Evolutionary conservation across 2,113 vertebrate species (phyloP).

Genomic region (Neogobius melanostomus): DNA sequence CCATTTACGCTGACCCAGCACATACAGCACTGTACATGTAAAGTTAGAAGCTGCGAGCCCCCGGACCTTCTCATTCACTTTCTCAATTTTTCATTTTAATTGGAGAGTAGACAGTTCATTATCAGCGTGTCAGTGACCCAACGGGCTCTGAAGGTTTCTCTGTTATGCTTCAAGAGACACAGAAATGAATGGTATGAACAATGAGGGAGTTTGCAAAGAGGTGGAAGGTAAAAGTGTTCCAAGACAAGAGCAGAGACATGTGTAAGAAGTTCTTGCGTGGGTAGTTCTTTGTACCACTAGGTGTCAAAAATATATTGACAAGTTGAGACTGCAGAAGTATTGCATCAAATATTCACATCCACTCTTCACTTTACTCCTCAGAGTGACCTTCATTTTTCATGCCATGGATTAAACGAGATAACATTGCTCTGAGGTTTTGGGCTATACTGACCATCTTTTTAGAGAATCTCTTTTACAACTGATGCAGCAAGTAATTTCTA

Average conservation of each 20-base stretch:
- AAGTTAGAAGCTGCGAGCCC: constrained; percentile 22
- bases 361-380: not conserved
- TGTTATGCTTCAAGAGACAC: constrained; percentile 59
- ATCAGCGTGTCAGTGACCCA: constrained; percentile 69
- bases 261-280: not conserved
- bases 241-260: not conserved
- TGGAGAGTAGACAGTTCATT: constrained; percentile 77
- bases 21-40: constrained; percentile 28
- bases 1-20: constrained; percentile 56
- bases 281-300: not conserved
- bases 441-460: too few relatives aligned
- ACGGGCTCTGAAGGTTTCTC: constrained; percentile 68
- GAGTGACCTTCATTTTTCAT: not conserved
- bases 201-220: not conserved
- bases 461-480: too few relatives aligned
- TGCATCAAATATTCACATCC: not conserved
- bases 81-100: constrained; percentile 75
- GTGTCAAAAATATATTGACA: not conserved
- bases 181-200: constrained; percentile 46
- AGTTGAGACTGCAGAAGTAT: not conserved
- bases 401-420: not conserved
- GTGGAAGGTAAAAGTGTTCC: not conserved
- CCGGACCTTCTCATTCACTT: constrained; percentile 46
- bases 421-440: not conserved
- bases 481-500: too few relatives aligned